A percentile compares a stretch with the other conserved stretches of the same genome.
Conservation (phyloP, 1,140 invertebrate species). For the Hesperophylax magnus region DNA sequence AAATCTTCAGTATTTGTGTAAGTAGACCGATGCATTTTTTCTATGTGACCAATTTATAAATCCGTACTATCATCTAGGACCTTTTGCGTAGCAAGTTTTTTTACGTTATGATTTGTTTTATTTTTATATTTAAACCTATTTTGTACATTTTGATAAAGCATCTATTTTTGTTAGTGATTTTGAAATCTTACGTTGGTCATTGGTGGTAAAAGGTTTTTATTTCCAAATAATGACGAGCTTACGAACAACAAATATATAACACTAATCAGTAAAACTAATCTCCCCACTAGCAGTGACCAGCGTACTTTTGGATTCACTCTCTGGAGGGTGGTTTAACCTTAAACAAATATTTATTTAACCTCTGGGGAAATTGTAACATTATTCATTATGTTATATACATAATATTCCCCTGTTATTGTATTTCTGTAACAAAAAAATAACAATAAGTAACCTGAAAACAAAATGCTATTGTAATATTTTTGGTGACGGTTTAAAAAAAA, state of each 20-base stretch:
- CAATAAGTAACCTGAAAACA: not conserved
- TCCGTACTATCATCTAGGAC: not conserved
- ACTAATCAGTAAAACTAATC: conserved; percentile 5
- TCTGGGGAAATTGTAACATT: no score
- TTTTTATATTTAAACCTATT: no score
- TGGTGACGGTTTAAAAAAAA: conserved; percentile 31
- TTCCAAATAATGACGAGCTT: not conserved
- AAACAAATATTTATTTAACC: no score
- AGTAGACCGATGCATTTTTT: conserved; percentile 46
- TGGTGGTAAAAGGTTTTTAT: not conserved
- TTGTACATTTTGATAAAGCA: conserved; percentile 19
- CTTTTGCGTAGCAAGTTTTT: conserved; percentile 9
- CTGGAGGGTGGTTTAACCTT: conserved; percentile 13
- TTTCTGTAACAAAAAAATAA: conserved; percentile 2
- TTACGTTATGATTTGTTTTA: conserved; percentile 14
- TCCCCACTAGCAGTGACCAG: not conserved
- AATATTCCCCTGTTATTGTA: not conserved
- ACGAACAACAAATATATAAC: conserved; percentile 1
- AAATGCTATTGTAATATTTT: conserved; percentile 16
- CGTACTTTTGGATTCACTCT: not conserved
- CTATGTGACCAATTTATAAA: conserved; percentile 9
- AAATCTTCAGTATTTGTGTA: conserved; percentile 57
- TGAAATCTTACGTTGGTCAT: conserved; percentile 7
- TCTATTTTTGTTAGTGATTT: conserved; percentile 22
- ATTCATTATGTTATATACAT: no score